Conservation (phyloP, 2,113 vertebrate species). For the Otus sunia region DNA sequence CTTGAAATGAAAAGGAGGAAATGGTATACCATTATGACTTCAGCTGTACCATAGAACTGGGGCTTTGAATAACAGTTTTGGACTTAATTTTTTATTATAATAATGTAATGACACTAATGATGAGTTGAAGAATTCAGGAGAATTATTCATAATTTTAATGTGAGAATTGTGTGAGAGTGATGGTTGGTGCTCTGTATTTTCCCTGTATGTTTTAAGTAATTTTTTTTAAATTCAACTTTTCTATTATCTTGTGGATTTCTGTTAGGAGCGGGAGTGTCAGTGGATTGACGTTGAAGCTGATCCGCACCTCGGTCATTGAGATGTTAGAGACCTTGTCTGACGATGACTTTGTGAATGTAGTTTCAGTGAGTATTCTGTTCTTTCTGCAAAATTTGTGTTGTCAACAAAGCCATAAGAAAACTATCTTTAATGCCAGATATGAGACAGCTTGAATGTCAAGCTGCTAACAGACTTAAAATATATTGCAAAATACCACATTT, state of each 20-base stretch:
- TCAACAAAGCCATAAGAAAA: not conserved
- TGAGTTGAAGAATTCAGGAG: not conserved
- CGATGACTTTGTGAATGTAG: conserved; percentile 98
- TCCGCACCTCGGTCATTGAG: conserved; percentile 93
- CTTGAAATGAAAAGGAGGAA: not conserved
- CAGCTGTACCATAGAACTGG: not conserved
- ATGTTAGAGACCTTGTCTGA: conserved; percentile 98
- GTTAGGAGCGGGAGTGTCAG: conserved; percentile 94
- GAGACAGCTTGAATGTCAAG: not conserved
- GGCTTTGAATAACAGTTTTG: not conserved
- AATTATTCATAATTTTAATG: not conserved
- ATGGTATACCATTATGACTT: not conserved
- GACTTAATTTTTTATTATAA: not conserved
- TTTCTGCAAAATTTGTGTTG: not conserved
- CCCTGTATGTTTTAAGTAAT: not conserved
- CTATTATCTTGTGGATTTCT: not conserved
- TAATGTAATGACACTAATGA: not conserved
- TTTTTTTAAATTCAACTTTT: not conserved
- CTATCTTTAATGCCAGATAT: not conserved
- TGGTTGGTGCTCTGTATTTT: not conserved
- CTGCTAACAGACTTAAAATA: not conserved
- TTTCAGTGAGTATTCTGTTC: conserved; percentile 86
- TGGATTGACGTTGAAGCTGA: conserved; percentile 93
- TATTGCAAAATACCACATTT: not conserved
- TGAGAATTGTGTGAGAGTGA: not conserved